phyloP scores from a whole-genome alignment of 2,113 vertebrate genomes.

The Zootoca vivipara region DNA sequence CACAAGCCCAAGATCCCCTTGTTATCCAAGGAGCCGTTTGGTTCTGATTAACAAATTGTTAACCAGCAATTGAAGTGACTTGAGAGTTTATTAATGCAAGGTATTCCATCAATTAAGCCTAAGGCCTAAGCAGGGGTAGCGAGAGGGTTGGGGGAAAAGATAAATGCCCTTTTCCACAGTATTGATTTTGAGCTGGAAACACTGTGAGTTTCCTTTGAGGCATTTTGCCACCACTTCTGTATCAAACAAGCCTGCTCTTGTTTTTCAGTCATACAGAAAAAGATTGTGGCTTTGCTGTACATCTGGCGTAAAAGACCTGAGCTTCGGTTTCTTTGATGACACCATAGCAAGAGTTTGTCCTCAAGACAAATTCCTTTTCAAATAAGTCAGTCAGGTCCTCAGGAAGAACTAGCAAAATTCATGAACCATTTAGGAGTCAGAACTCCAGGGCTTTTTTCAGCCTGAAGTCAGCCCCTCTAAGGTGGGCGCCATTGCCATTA shows the following conservation, averaged over 20 bases:
- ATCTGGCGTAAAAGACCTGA: not conserved
- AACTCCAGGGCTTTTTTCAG: not conserved
- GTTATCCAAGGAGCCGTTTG: not conserved
- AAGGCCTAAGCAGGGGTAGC: not conserved
- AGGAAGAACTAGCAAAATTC: not conserved
- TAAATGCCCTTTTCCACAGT: not conserved
- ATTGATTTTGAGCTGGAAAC: not conserved
- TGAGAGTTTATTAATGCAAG: not conserved
- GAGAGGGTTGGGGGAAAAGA: not conserved
- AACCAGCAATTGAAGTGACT: not conserved
- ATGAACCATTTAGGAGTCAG: not conserved
- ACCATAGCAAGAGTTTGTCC: not conserved
- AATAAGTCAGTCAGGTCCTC: not conserved
- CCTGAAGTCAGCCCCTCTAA: no score
- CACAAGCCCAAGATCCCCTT: not conserved
- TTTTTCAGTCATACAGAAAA: not conserved
- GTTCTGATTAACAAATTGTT: not conserved
- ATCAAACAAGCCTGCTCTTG: not conserved
- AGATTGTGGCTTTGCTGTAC: not conserved
- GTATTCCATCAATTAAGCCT: not conserved
- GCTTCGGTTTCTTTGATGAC: not conserved
- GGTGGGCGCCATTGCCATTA: no score
- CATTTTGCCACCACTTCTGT: not conserved
- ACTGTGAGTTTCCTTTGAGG: not conserved
- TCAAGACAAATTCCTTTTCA: not conserved